phyloP scores from a whole-genome alignment of 2,113 vertebrate species.

The Chaetorhynchus papuensis region DNA sequence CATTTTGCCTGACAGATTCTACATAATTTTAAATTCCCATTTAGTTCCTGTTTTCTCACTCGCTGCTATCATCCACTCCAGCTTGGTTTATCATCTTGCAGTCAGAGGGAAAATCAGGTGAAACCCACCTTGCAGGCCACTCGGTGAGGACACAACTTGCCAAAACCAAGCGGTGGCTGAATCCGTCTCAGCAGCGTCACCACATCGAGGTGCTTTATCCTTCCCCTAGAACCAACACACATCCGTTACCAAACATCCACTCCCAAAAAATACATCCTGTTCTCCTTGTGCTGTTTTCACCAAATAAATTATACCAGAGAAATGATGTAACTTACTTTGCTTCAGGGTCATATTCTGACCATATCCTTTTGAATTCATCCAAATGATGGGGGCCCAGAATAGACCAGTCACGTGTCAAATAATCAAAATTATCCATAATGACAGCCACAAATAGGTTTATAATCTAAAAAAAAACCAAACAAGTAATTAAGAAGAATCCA shows the following conservation, averaged over 20 bases:
- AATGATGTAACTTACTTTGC: conserved; percentile 85
- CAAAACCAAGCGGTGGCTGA: conserved; percentile 95
- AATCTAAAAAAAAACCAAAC: conserved; percentile 75
- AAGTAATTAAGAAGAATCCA: background rate
- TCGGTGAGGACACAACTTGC: conserved; percentile 95
- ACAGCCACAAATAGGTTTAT: conserved; percentile 99
- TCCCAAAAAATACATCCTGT: background rate
- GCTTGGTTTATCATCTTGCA: background rate
- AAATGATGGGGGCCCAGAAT: conserved; percentile 97
- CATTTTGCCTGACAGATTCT: background rate
- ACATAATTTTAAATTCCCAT: background rate
- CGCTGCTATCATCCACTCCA: background rate
- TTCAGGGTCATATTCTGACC: conserved; percentile 98
- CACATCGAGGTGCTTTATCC: conserved; percentile 97
- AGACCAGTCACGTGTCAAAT: conserved; percentile 98
- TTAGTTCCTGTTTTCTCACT: background rate
- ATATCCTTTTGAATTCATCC: conserved; percentile 98
- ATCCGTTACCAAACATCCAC: background rate
- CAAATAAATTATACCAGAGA: background rate
- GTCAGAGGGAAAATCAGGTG: background rate
- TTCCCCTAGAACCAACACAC: conserved; percentile 76
- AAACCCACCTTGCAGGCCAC: conserved; percentile 93
- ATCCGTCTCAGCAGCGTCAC: conserved; percentile 93
- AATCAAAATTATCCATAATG: conserved; percentile 99
- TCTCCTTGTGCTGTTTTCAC: background rate